Conservation (phyloP, 1,140 invertebrate species). For the Propsilocerus akamusi region DNA sequence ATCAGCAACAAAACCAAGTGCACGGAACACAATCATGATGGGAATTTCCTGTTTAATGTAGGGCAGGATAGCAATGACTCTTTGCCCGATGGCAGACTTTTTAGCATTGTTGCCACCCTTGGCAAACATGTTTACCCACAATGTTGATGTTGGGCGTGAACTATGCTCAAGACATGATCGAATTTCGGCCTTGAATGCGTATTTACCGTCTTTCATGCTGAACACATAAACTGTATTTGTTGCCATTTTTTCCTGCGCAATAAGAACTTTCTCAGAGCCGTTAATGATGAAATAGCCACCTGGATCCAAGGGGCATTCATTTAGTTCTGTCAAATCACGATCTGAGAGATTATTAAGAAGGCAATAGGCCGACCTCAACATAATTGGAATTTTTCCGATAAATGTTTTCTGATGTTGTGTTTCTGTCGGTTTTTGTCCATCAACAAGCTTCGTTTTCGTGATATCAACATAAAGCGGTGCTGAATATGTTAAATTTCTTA, state of each 20-base stretch:
- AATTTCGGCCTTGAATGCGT: conserved; percentile 94
- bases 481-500: conserved; percentile 81
- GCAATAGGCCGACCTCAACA: conserved; percentile 95
- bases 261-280: conserved; percentile 89
- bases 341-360: conserved; percentile 82
- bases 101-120: conserved; percentile 86
- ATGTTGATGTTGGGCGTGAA: conserved; percentile 81
- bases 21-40: conserved; percentile 96
- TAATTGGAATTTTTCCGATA: conserved; percentile 98
- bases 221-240: conserved; percentile 99
- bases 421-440: conserved; percentile 79
- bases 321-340: conserved; percentile 95
- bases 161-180: conserved; percentile 90
- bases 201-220: conserved; percentile 95
- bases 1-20: conserved; percentile 95
- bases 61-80: conserved; percentile 92
- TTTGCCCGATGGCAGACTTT: conserved; percentile 94
- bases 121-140: conserved; percentile 99
- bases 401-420: conserved; percentile 95
- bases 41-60: conserved; percentile 99
- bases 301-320: conserved; percentile 96
- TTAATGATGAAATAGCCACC: conserved; percentile 95
- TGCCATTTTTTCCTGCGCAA: conserved; percentile 99
- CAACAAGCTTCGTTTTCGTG: conserved; percentile 83
- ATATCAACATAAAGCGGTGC: conserved; percentile 98